A percentile compares a stretch with the other conserved stretches of the same genome.
Evolutionary conservation across 2,797 vertebrate genomes (phyloP).

Genomic region (Spinibarbus caldwelli): DNA sequence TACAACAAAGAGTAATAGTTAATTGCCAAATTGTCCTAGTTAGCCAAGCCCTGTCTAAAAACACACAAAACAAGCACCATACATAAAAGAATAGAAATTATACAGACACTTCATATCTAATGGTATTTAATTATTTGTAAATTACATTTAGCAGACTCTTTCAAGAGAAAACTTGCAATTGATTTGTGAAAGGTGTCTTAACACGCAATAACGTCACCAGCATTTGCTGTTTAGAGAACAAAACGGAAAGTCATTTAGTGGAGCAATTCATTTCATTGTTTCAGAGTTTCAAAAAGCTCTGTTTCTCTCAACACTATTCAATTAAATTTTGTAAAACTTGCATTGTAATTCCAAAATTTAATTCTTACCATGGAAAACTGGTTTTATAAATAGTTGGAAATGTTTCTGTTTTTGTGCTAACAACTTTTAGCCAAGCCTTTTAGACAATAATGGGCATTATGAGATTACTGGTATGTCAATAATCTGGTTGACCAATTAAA

Average conservation of each 20-base stretch:
- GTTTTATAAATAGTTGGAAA: no score
- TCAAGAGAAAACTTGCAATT: neutral
- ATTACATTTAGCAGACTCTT: neutral
- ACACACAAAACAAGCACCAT: neutral
- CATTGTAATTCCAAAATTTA: no score
- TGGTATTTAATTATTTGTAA: slow-evolving; percentile 5
- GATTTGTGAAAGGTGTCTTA: neutral
- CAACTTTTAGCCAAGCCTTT: neutral
- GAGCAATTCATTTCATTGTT: neutral
- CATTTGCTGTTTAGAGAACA: neutral
- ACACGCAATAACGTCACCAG: neutral
- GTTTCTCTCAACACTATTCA: neutral
- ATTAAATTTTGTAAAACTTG: no score
- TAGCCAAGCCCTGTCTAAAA: neutral
- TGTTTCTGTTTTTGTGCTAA: no score
- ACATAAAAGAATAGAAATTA: neutral
- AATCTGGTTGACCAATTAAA: neutral
- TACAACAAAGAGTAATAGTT: no score
- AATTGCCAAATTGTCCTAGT: neutral
- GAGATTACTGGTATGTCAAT: neutral
- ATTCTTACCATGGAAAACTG: no score
- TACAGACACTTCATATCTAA: neutral
- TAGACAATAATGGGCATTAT: neutral
- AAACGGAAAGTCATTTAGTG: neutral
- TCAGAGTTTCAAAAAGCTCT: neutral